These are phyloP conservation scores for Tonatia bakeri DNA, from an alignment of 2,113 vertebrate species.

Conservation along the genomic window DNA sequence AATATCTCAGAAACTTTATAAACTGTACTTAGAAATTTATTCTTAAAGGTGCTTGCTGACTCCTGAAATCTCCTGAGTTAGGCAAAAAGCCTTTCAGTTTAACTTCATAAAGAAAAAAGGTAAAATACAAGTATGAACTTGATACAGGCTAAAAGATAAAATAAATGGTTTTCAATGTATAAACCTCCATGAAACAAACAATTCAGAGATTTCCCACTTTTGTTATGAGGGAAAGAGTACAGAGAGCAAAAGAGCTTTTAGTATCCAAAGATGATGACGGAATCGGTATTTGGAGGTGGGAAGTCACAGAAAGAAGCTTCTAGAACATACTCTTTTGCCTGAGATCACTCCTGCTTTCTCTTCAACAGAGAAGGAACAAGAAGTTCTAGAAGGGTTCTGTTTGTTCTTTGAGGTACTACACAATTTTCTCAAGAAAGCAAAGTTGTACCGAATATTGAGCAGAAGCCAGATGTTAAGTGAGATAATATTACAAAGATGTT, in stretches of 20 bases:
- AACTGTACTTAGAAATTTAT: not conserved
- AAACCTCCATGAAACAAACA: not conserved
- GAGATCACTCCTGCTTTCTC: not conserved
- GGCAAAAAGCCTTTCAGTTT: not conserved
- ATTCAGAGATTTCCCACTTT: not conserved
- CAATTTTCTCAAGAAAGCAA: conserved; percentile 19
- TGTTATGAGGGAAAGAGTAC: not conserved
- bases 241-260: not conserved
- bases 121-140: not conserved
- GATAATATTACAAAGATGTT: not conserved
- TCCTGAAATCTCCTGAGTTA: not conserved
- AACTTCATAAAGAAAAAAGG: not conserved
- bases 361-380: not conserved
- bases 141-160: not conserved
- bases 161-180: not conserved
- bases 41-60: not conserved
- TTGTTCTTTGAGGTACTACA: conserved; percentile 22
- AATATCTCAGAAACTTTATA: conserved; percentile 8
- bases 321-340: not conserved
- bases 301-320: not conserved
- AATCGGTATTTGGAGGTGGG: not conserved
- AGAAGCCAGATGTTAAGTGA: not conserved
- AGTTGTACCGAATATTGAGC: not conserved
- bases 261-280: not conserved
- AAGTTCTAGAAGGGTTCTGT: not conserved